Conservation (phyloP, 2,113 vertebrate genomes). For the Sminthopsis crassicaudata region DNA sequence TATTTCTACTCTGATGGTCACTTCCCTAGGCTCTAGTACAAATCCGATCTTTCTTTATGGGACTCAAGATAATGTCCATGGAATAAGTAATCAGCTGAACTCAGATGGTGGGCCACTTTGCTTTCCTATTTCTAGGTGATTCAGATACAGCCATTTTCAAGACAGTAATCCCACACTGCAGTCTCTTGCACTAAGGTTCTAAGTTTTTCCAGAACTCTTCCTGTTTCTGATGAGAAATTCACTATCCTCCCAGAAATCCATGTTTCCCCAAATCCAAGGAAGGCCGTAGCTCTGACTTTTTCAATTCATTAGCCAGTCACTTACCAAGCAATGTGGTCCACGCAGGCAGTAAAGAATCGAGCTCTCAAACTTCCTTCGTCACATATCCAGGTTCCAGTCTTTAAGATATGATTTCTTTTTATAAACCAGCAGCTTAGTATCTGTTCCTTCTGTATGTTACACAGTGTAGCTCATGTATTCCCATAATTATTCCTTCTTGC, state of each 20-base stretch:
- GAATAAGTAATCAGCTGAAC: not conserved
- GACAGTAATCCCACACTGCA: not conserved
- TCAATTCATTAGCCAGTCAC: too few species aligned
- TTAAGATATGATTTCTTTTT: not conserved
- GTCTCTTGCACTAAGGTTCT: not conserved
- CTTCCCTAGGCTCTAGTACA: not conserved
- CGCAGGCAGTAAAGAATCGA: too few species aligned
- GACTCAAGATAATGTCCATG: not conserved
- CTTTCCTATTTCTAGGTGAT: not conserved
- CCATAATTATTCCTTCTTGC: not conserved
- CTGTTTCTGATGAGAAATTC: not conserved
- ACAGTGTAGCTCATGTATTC: not conserved
- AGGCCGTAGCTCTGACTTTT: too few species aligned
- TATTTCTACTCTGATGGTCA: not conserved
- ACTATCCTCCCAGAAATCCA: not conserved
- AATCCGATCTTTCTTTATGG: not conserved
- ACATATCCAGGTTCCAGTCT: too few species aligned
- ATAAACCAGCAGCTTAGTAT: not conserved
- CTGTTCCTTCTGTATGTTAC: not conserved
- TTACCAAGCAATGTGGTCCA: too few species aligned
- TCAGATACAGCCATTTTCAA: not conserved
- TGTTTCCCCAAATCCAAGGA: too few species aligned
- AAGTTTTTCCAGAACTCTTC: not conserved
- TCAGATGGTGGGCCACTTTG: not conserved
- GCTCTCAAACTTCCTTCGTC: too few species aligned